Evolutionary conservation across 2,113 vertebrate genomes (phyloP).

Genomic region (Pedetes capensis): DNA sequence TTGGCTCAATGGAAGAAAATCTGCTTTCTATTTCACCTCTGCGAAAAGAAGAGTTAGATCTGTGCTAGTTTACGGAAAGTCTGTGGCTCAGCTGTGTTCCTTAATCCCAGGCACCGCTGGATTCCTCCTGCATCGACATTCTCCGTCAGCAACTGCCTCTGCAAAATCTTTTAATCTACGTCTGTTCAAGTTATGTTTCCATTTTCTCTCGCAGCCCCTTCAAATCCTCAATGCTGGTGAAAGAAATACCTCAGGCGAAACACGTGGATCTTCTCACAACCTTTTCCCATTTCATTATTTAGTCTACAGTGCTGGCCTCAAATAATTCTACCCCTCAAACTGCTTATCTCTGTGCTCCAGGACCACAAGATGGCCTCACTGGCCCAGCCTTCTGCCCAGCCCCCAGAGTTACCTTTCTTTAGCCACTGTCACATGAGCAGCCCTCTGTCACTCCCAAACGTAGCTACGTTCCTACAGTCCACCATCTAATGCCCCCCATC

Average conservation of each 20-base stretch:
- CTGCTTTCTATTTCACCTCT: conserved; percentile 66
- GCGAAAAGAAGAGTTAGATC: conserved; percentile 41
- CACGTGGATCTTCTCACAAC: not conserved
- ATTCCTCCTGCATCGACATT: not conserved
- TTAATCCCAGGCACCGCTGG: not conserved
- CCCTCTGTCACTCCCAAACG: not conserved
- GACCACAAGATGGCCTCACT: not conserved
- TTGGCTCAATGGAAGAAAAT: conserved; percentile 61
- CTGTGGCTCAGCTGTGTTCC: not conserved
- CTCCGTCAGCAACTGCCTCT: not conserved
- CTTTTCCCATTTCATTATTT: not conserved
- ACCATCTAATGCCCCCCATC: not conserved
- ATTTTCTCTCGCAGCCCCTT: not conserved
- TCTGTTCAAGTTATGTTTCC: not conserved
- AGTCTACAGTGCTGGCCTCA: not conserved
- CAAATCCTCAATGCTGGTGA: not conserved
- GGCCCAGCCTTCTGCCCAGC: not conserved
- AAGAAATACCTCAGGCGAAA: not conserved
- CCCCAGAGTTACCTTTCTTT: not conserved
- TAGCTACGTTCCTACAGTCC: not conserved
- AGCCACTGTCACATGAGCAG: not conserved
- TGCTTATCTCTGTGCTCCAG: not conserved
- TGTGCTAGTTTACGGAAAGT: conserved; percentile 27
- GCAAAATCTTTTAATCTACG: not conserved
- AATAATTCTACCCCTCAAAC: not conserved